Base-by-base conservation (phyloP, 2,797 vertebrate species). In the Neostethus bicornis region DNA sequence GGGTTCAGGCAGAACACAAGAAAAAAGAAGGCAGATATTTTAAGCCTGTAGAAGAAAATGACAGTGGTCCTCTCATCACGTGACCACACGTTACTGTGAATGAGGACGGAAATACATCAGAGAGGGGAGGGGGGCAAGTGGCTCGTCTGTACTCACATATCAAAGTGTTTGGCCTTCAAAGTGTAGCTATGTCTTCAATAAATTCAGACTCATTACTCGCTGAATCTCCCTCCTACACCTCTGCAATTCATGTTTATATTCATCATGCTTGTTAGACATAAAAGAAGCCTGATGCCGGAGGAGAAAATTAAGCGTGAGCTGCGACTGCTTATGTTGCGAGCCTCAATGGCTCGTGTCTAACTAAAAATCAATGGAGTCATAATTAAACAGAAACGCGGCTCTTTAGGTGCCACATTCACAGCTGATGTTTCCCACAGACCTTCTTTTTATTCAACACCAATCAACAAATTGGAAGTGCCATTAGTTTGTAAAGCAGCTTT, bases 161-260 rank as follows among this genome's bases (percentile, higher is more conserved):
- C 80, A 86, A 85, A 88, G 82, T 58, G 67, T 66, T 83, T 70
- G 75, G 75, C 73, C 83, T 84, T 88, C 83, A 85, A 86, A 85
- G 85, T 75, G 73, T 43, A 59, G 64, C 51, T 13, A 51, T 34
- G 61, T 72, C 66, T 83, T 85, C 66, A 73, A 77, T 82, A 71
- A 66, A 78, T 74, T 70, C 68, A 49, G 43, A 75, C 67, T 79
- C 79, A 72, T 85, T 82, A 75, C 70, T 60, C 58, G 43, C 47
- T 26, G 67, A 80, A 82, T 79, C 66, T 62, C 72, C 64, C 65
- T 72, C 56, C 59, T 19, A 73, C 83, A 84, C 75, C 80, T 86
- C 85, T 63, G 84, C 78, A 78, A 73, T 83, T 78, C 85, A 85
- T 84, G 78, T 83, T 82, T 86, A 79, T 84, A 85, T 85, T 82